A percentile compares a stretch with the other conserved stretches of the same genome.
Conservation (phyloP, 2,113 vertebrate species). For the Colistium nudipinnis region DNA sequence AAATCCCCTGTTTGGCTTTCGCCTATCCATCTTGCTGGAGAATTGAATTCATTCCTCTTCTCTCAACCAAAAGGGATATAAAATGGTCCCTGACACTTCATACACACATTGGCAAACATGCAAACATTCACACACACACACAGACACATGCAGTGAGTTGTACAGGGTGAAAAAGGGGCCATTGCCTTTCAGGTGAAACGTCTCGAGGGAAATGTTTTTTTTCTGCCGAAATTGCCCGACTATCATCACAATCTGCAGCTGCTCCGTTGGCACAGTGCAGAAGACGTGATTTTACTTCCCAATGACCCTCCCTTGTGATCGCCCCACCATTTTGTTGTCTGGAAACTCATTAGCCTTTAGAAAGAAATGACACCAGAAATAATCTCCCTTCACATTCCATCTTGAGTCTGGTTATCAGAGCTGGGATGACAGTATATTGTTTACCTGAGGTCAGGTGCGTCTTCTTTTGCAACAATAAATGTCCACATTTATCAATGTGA, state of each 20-base stretch:
- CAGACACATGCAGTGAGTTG: conserved; percentile 11
- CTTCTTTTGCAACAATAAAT: conserved; percentile 6
- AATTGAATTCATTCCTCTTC: conserved; percentile 56
- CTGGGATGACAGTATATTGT: conserved; percentile 24
- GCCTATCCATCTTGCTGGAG: conserved; percentile 53
- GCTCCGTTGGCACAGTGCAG: conserved; percentile 2
- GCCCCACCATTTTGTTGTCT: conserved; percentile 54
- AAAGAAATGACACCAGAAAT: conserved; percentile 65
- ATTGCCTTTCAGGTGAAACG: conserved; percentile 56
- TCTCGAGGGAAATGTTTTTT: conserved; percentile 60
- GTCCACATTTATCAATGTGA: conserved; percentile 21
- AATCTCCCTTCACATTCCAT: conserved; percentile 54
- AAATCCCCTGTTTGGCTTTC: conserved; percentile 47
- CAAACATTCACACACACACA: conserved; percentile 5
- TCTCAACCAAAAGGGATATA: conserved; percentile 23
- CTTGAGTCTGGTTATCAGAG: conserved; percentile 45
- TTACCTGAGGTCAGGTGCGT: conserved; percentile 11
- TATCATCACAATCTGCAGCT: conserved; percentile 57
- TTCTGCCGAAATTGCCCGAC: conserved; percentile 16
- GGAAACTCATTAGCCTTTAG: conserved; percentile 68
- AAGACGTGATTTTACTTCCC: conserved; percentile 62
- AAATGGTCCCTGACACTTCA: conserved; percentile 8
- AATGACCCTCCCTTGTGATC: conserved; percentile 51
- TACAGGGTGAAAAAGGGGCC: conserved; percentile 19
- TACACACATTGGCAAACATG: not conserved